phyloP scores from a whole-genome alignment of 2,888 invertebrate genomes.

The Synanthedon vespiformis region DNA sequence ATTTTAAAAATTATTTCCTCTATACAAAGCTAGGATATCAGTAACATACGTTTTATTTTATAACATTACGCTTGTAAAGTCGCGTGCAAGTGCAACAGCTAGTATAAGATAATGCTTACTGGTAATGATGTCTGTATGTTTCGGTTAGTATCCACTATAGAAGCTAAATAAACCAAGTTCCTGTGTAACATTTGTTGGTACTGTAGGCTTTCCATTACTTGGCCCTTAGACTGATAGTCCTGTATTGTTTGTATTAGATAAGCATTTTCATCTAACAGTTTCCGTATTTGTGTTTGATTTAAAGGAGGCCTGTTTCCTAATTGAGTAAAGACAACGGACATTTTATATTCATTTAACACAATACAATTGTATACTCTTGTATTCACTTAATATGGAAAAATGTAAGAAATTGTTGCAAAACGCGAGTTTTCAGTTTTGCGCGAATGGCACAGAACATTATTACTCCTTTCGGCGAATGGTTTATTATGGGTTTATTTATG shows the following conservation, averaged over 20 bases:
- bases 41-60: too few relatives aligned
- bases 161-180: slow-evolving; percentile 95
- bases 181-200: slow-evolving; percentile 95
- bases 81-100: too few relatives aligned
- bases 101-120: slow-evolving; percentile 67
- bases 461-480: too few relatives aligned
- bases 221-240: slow-evolving; percentile 96
- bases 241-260: slow-evolving; percentile 97
- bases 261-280: slow-evolving; percentile 97
- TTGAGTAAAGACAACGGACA: slow-evolving; percentile 82
- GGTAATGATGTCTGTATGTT: slow-evolving; percentile 91
- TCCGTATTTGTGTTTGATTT: slow-evolving; percentile 88
- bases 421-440: too few relatives aligned
- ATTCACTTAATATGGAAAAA: too few relatives aligned
- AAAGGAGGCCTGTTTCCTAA: slow-evolving; percentile 80
- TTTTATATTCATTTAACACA: slow-evolving; percentile 19
- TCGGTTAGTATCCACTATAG: slow-evolving; percentile 96
- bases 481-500: too few relatives aligned
- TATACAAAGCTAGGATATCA: too few relatives aligned
- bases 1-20: too few relatives aligned
- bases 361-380: too few relatives aligned
- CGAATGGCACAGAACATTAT: too few relatives aligned
- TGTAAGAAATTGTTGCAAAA: too few relatives aligned
- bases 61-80: too few relatives aligned
- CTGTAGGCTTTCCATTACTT: slow-evolving; percentile 91